A percentile compares a stretch with the other conserved stretches of the same genome.
These are phyloP conservation scores for Phytoseiulus persimilis DNA, from an alignment of 2,888 invertebrate species.

Conservation along the genomic window DNA sequence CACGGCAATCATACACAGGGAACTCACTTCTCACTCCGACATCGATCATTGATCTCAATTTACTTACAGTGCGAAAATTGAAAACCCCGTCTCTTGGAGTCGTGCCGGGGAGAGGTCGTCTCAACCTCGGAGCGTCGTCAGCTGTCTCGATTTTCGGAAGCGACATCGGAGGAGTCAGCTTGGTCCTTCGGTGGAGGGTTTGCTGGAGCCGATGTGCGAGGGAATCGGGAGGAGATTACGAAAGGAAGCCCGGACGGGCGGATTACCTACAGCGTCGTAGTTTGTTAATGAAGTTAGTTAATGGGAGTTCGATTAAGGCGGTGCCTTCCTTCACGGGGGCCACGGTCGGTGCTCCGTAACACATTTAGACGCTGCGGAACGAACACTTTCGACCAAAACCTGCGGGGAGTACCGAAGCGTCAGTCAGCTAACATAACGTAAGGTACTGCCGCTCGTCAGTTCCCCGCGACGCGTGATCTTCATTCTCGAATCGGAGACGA, in stretches of 20 bases:
- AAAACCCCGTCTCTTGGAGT: background rate
- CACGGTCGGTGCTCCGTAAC: background rate
- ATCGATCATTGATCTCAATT: too few species aligned
- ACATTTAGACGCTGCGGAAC: background rate
- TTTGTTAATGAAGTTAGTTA: slow-evolving; percentile 5
- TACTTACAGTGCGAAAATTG: too few species aligned
- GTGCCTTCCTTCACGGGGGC: background rate
- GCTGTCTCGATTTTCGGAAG: background rate
- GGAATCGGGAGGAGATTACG: background rate
- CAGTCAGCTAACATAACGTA: background rate
- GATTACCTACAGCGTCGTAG: background rate
- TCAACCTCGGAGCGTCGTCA: too few species aligned
- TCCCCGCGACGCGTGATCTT: background rate
- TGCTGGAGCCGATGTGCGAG: background rate
- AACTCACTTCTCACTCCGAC: background rate
- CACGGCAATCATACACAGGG: background rate
- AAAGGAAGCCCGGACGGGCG: background rate
- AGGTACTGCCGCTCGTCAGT: background rate
- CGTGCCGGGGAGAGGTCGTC: background rate
- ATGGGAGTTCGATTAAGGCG: slow-evolving; percentile 5
- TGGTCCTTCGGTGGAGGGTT: background rate
- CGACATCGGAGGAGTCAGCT: background rate
- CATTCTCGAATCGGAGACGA: background rate
- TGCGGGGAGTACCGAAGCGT: background rate
- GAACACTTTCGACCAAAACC: background rate